Evolutionary conservation across 1,140 invertebrate genomes (phyloP), one percentile per base, ranked within the genome.

Genomic region (Medauroidea extradentata): DNA sequence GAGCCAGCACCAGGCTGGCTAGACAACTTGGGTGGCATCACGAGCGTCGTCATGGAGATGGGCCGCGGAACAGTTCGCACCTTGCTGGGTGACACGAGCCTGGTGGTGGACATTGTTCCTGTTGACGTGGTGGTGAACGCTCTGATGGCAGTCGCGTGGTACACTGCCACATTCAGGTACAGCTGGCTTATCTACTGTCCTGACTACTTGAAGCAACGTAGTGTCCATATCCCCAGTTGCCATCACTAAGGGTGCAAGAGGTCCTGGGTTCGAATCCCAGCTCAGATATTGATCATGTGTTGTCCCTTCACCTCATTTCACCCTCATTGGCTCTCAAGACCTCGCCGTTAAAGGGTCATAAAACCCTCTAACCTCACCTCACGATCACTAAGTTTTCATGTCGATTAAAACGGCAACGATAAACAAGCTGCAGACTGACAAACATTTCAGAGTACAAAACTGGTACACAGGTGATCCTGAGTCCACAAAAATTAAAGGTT

Each of bases 1-100:
- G 89, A 93, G 70, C 90, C 90, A 0, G 86, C 81, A 69, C 87
- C 88, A 0, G 93, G 94, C 1, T 99, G 96, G 96, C 90, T 96
- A 49, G 96, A 99, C 72, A 98, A 96, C 67, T 81, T 92, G 16
- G 93, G 90, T 72, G 95, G 94, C 41, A 83, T 88, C n/a, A 87
- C 79, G 81, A 90, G 84, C 19, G 84, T 91, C 27, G 83, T 92
- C 71, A 89, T 89, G 83, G 89, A 92, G 73, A 88, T 91, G 59
- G 87, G 89, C 11, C 85, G 91, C 68, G 94, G 94, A 0, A 86
- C 92, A 0, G 85, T 96, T 25, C 83, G 91, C 61, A 89, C 86
- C n/a, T 91, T 95, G 59, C 81, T 90, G 24, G 90, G 90, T 57
- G 79, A 90, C 41, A 76, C 83, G 39, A 75, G 83, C 42, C 81